phyloP scores from a whole-genome alignment of 2,797 vertebrate genomes.

The Margarornis squamiger region DNA sequence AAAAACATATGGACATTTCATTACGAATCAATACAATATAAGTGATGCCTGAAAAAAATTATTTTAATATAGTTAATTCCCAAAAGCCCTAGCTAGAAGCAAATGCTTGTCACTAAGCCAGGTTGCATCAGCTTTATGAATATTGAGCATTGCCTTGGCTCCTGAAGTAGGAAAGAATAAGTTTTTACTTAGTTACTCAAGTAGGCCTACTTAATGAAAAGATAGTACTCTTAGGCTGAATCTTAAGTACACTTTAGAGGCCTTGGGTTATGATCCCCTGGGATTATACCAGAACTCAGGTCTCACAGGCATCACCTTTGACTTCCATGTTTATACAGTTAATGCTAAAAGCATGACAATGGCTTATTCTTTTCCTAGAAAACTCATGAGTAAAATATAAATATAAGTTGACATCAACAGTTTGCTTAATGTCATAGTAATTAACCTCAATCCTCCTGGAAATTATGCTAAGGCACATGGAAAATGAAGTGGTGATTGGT shows the following conservation, averaged over 20 bases:
- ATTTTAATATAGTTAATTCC: slow-evolving; percentile 59
- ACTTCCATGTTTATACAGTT: not conserved
- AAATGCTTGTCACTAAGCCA: not conserved
- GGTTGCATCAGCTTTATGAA: not conserved
- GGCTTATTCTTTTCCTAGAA: not conserved
- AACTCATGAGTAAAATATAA: not conserved
- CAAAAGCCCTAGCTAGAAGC: not conserved
- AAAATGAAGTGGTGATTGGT: not conserved
- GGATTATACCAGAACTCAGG: not conserved
- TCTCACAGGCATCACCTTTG: not conserved
- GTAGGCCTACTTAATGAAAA: not conserved
- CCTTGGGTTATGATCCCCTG: not conserved
- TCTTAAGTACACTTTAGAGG: not conserved
- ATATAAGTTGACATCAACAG: not conserved
- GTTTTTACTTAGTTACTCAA: not conserved
- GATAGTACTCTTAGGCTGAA: not conserved
- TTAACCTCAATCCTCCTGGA: not conserved
- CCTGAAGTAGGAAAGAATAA: not conserved
- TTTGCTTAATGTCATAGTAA: not conserved
- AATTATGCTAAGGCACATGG: not conserved
- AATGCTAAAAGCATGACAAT: not conserved
- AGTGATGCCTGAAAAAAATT: slow-evolving; percentile 46
- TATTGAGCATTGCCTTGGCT: not conserved
- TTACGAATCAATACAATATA: slow-evolving; percentile 52
- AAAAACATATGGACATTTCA: slow-evolving; percentile 61